Percentiles rank a stretch among this genome's conserved stretches.
phyloP scores from a whole-genome alignment of 2,888 invertebrate genomes.

The Lepidocyrtinus sp. region DNA sequence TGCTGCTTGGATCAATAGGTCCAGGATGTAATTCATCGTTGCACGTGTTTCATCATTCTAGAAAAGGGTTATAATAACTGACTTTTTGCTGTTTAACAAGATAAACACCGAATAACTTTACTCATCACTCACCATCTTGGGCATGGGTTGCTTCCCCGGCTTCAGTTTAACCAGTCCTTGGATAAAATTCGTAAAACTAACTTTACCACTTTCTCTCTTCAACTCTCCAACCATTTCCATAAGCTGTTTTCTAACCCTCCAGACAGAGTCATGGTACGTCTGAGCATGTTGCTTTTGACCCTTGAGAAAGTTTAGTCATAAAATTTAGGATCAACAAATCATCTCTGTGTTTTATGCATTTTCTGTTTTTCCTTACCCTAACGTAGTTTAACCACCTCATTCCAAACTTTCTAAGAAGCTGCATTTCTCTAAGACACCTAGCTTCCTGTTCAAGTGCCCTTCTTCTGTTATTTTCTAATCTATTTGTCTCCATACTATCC shows the following conservation, averaged over 20 bases:
- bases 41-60: conserved; percentile 38
- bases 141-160: neutral
- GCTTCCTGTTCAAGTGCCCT: neutral
- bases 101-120: too few species aligned
- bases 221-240: conserved; percentile 33
- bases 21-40: conserved; percentile 48
- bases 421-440: conserved; percentile 4
- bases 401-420: conserved; percentile 31
- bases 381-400: conserved; percentile 32
- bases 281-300: conserved; percentile 1
- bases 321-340: too few species aligned
- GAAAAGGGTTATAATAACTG: neutral
- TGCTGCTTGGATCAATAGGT: conserved; percentile 32
- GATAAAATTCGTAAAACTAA: conserved; percentile 43
- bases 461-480: neutral
- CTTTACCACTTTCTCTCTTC: conserved; percentile 29
- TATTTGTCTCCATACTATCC: conserved; percentile 14
- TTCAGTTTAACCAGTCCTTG: conserved; percentile 31
- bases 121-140: conserved; percentile 35
- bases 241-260: conserved; percentile 33
- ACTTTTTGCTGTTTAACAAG: too few species aligned
- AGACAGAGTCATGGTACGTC: conserved; percentile 48
- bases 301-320: too few species aligned
- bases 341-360: too few species aligned
- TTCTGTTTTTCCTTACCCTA: conserved; percentile 26